Percentiles rank a stretch among this genome's conserved stretches.
phyloP scores from a whole-genome alignment of 1,140 invertebrate genomes.

The Leptopilina clavipes region DNA sequence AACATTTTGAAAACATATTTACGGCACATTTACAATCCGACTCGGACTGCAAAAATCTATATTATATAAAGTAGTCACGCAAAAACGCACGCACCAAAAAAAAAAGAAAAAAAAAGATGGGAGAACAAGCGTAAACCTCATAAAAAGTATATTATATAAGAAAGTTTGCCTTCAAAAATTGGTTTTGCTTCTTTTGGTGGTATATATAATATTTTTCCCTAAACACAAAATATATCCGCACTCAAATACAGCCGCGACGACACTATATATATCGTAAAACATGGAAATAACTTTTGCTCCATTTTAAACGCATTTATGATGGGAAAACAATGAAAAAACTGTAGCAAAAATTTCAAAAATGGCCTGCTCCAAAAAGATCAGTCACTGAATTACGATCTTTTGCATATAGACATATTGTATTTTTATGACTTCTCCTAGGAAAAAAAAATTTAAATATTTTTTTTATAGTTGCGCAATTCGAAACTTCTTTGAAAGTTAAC shows the following conservation, averaged over 20 bases:
- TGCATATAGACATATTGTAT: neutral
- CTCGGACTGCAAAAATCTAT: neutral
- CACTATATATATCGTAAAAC: neutral
- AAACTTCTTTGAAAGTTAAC: too few relatives aligned
- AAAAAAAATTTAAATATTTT: too few relatives aligned
- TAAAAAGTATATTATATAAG: conserved; percentile 40
- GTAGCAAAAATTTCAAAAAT: conserved; percentile 49
- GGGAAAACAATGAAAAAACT: conserved; percentile 43
- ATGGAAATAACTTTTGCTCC: conserved; percentile 59
- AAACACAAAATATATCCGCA: neutral
- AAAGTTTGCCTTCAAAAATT: conserved; percentile 20
- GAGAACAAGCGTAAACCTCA: conserved; percentile 31
- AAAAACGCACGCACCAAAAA: neutral
- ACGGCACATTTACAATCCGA: neutral
- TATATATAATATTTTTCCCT: neutral
- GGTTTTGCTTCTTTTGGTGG: conserved; percentile 3
- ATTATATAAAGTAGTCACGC: neutral
- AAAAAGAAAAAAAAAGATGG: too few relatives aligned
- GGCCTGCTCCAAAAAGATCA: neutral
- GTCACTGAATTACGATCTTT: neutral
- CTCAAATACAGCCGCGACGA: neutral
- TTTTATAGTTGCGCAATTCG: conserved; percentile 14
- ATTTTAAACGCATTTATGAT: conserved; percentile 65
- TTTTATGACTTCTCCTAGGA: neutral
- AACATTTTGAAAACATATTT: conserved; percentile 34